Base-by-base conservation (phyloP, 2,113 vertebrate species). In the Epinephelus cyanopodus region DNA sequence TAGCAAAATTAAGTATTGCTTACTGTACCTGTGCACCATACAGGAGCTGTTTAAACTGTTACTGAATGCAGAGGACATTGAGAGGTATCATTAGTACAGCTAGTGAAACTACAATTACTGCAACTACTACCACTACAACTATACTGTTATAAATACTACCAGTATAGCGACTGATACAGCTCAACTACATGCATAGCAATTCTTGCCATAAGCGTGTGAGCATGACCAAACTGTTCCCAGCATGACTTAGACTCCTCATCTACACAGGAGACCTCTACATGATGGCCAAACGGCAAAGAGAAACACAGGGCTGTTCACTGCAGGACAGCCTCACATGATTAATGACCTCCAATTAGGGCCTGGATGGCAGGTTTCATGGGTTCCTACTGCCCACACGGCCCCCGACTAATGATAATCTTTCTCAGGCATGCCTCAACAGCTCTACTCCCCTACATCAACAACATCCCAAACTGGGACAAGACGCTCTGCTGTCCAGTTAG, bases 311-410 rank as follows among this genome's bases (percentile, higher is more conserved):
- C 92, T 82, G 90, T 94, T 96, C 92, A 93, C 87, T 85, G 72
- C 89, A 89, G 86, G 92, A 93, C 87, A 82, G 93, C 89, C 79
- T 85, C 69, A 76, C 62, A 92, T 96, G 95, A 96, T 96, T 95
- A 95, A 96, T 96, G 91, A 87, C 92, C 91, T 93, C 92, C 93
- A 95, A 94, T 95, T 95, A 95, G 83, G 90, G 58, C 61, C 88
- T 89, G 88, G 90, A 94, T 90, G 91, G 91, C 90, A 93, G 91
- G 92, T 95, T 93, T 94, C 93, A 89, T 90, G 83, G 91, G 85
- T 92, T 94, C 74, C 74, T 88, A 85, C 87, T 84, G 87, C 90
- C 87, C 84, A 89, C 75, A 29, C 80, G 29, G 0, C 87, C 79
- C 85, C 78, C 84, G 42, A 80, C 81, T 84, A 91, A 87, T 85